Conservation (phyloP, 2,888 invertebrate genomes). For the Creontiades dilutus region DNA sequence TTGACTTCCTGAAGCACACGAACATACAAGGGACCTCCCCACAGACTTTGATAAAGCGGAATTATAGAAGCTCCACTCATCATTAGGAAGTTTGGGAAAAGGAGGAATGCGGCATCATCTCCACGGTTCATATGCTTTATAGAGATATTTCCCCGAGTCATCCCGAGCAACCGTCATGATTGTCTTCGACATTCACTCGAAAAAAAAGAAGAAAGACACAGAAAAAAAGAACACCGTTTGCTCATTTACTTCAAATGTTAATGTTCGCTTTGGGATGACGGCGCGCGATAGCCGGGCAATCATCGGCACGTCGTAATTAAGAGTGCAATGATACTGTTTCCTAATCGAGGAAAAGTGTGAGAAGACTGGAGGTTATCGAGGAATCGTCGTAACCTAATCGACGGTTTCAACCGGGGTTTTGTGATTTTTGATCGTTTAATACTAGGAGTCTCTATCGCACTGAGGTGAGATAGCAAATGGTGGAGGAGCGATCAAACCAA, state of each 20-base stretch:
- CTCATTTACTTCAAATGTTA: slow-evolving; percentile 42
- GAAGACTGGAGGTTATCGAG: not conserved
- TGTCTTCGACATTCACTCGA: slow-evolving; percentile 24
- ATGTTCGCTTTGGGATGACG: slow-evolving; percentile 12
- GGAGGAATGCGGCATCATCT: slow-evolving; percentile 36
- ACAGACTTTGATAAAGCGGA: slow-evolving; percentile 8
- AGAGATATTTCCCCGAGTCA: slow-evolving; percentile 34
- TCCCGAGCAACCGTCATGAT: slow-evolving; percentile 23
- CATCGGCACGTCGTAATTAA: not conserved
- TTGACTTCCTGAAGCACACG: not conserved
- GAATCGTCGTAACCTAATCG: not conserved
- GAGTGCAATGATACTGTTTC: slow-evolving; percentile 42
- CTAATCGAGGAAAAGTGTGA: slow-evolving; percentile 39
- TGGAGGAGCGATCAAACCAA: not conserved
- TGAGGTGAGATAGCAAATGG: not conserved
- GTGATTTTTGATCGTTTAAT: not conserved
- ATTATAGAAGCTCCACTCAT: not conserved
- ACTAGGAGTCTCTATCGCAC: not conserved
- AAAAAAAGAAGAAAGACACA: not conserved
- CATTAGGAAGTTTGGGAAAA: not conserved
- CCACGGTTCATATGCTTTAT: slow-evolving; percentile 42
- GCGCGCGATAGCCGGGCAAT: slow-evolving; percentile 8
- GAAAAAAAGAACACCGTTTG: not conserved
- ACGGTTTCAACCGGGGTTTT: not conserved
- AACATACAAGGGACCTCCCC: not conserved